Conservation (phyloP, 2,797 vertebrate species). For the Propithecus perrieri region DNA sequence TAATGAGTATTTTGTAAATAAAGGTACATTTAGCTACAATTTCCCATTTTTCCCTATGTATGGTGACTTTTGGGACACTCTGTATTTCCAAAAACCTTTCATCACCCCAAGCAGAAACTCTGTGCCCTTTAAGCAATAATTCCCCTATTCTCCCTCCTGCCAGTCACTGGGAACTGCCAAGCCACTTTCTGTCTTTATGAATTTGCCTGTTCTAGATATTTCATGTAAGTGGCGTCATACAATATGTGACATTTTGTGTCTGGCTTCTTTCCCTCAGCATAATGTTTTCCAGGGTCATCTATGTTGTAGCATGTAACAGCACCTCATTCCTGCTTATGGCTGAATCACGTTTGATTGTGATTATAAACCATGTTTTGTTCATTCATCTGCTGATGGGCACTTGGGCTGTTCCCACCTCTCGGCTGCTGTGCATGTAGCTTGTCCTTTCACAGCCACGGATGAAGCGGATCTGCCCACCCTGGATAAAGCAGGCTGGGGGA, state of each 20-base stretch:
- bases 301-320: neutral
- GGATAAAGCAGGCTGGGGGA: neutral
- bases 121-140: neutral
- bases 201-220: neutral
- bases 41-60: no score
- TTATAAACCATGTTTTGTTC: fast-evolving
- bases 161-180: neutral
- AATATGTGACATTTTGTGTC: neutral
- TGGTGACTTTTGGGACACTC: no score
- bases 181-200: neutral
- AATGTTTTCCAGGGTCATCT: neutral
- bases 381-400: neutral
- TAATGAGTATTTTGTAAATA: no score
- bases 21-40: no score
- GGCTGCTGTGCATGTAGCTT: neutral
- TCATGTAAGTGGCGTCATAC: neutral
- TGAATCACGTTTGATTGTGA: fast-evolving
- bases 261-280: neutral
- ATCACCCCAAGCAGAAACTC: neutral
- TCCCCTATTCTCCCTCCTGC: no score
- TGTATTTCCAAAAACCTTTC: neutral
- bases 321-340: fast-evolving
- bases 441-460: neutral
- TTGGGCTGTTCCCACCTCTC: neutral
- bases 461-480: neutral